Base-by-base conservation (phyloP, 2,888 invertebrate species). In the Chloroclysta siterata region DNA sequence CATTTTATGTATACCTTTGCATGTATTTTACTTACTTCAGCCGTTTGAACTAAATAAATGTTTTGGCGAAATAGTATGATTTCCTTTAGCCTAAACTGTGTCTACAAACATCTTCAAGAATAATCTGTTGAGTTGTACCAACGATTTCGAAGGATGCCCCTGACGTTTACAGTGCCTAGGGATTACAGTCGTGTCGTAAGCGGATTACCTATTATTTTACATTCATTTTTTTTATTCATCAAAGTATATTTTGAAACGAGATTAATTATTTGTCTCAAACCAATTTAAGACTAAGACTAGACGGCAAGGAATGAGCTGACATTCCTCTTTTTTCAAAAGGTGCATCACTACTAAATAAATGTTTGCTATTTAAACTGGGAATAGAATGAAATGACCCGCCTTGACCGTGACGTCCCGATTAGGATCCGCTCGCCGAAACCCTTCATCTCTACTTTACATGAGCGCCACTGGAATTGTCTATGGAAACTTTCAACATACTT, bases 381-480 rank as follows among this genome's bases (percentile, higher is more conserved):
- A 86, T 85, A 84, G 84, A 85, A 84, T 86, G 83, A 80, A 83
- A 85, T 81, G 85, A 84, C 80, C 74, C 79, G 86, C 81, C 84
- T 84, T 85, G 83, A 83, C 83, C 83, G 85, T 80, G 79, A 80
- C 44, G 53, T 51, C 73, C 76, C 81, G 90, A 90, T 90, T 87
- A 87, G 78, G 83, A 89, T 89, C 90, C 82, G 53, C 77, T 79
- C 82, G 42, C 61, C 39, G 82, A 83, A 84, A 85, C 80, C 85
- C 84, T 82, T 60, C 33, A 51, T 87, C 89, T 85, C 79, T 81
- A 85, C 7, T 8, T 33, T 81, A 82, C 88, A 88, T 85, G 83
- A 84, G n/a, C 11, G 22, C 10, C 13, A 14, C 14, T 46, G 7
- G 17, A 33, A 44, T 51, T 33, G 33, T 8, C 7, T 0, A 10